Evolutionary conservation across 2,113 vertebrate species (phyloP), one percentile per base, ranked within the genome.

Genomic region (Pogonocichla stellata): DNA sequence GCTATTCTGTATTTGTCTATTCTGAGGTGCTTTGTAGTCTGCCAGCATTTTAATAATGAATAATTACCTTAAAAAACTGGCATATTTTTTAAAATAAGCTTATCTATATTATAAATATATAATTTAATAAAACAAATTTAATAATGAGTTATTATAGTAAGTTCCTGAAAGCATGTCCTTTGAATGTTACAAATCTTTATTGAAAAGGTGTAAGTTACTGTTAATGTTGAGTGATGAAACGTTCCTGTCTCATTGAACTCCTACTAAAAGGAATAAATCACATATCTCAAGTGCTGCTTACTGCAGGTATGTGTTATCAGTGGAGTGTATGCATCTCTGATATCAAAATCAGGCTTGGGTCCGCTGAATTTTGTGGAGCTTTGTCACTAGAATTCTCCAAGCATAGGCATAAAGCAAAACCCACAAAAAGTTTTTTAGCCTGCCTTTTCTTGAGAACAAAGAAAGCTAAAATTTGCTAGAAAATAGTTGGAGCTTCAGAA

Each of bases 271-370:
- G 33, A 80, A 34, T 34, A 3, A 80, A 25, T 80, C 2, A 0
- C 7, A 1, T 56, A 4, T 47, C 38, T 42, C 72, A 71, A 34
- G 36, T 73, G 12, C 45, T 69, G 10, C 58, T 67, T 56, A 17
- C 8, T 65, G 20, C 20, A n/a, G 15, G 4, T 67, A 12, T 72
- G 53, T 67, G 23, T 61, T 84, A 19, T 4, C 62, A 72, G 22
- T 3, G 3, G 54, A 50, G 14, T 26, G 10, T 69, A 6, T 8
- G 1, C 5, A 26, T 34, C 34, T 74, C 25, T 75, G 33, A 14
- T 20, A 18, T 5, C 1, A 2, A 58, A 71, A 67, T 50, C 0
- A 0, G 9, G 31, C 29, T 62, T 83, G 36, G 6, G 26, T 82
- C 15, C 62, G 25, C 53, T 84, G 28, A 69, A 26, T 48, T 64